These are phyloP conservation scores for Paralichthys olivaceus DNA, from an alignment of 2,113 vertebrate genomes.

Conservation along the genomic window DNA sequence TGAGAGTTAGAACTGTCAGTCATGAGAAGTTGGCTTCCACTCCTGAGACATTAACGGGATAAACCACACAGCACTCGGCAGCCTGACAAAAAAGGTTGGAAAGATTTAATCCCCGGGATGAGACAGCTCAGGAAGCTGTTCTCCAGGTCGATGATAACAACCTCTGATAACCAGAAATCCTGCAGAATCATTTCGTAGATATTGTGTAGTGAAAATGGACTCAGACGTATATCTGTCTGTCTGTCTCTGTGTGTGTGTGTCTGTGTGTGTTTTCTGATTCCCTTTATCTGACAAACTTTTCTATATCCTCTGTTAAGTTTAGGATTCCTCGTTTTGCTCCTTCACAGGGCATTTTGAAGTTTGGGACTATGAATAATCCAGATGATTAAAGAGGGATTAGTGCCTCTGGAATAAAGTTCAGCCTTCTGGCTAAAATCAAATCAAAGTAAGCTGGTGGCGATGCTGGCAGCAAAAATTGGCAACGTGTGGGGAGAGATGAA, in stretches of 20 bases:
- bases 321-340: background rate
- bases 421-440: background rate
- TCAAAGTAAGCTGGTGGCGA: background rate
- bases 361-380: background rate
- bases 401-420: background rate
- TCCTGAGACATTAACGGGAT: background rate
- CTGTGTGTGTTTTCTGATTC: background rate
- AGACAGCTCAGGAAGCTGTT: background rate
- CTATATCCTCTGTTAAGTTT: background rate
- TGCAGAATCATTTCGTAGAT: background rate
- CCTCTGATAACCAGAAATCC: background rate
- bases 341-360: slow-evolving; percentile 9
- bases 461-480: too few relatives aligned
- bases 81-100: background rate
- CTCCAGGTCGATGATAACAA: slow-evolving; percentile 1
- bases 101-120: slow-evolving; percentile 5
- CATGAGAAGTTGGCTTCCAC: background rate
- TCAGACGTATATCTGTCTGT: too few relatives aligned
- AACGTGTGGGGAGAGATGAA: too few relatives aligned
- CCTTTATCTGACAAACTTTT: slow-evolving; percentile 8
- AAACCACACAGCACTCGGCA: background rate
- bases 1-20: background rate
- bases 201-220: slow-evolving; percentile 10
- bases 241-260: background rate
- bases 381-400: too few relatives aligned